Percentiles rank a stretch among this genome's conserved stretches.
phyloP scores from a whole-genome alignment of 2,797 vertebrate genomes.

The Enteromius mattozi region DNA sequence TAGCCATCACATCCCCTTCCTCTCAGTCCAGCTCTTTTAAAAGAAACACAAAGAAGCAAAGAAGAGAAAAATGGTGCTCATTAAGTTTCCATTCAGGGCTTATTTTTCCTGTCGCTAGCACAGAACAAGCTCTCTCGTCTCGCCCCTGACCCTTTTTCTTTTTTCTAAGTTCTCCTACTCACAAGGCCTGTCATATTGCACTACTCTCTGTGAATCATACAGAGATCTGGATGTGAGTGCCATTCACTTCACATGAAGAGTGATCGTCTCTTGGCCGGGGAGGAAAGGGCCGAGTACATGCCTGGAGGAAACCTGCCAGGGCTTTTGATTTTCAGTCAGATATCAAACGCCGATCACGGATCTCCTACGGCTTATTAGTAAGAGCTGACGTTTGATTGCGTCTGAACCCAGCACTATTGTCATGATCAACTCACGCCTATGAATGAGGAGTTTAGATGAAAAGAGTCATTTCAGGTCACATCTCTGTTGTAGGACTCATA shows the following conservation, averaged over 20 bases:
- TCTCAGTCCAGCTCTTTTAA: slow-evolving; percentile 12
- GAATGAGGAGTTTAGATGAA: slow-evolving; percentile 19
- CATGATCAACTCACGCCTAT: background rate
- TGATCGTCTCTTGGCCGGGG: slow-evolving; percentile 26
- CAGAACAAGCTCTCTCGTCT: slow-evolving; percentile 29
- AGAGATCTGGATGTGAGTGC: slow-evolving; percentile 31
- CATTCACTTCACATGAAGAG: slow-evolving; percentile 47
- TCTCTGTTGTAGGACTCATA: background rate
- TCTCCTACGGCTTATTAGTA: slow-evolving; percentile 29
- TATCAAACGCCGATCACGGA: slow-evolving; percentile 32
- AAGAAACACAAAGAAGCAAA: slow-evolving; percentile 8
- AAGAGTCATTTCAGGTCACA: background rate
- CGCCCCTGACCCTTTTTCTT: background rate
- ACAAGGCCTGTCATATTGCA: slow-evolving; percentile 21
- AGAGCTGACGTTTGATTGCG: slow-evolving; percentile 47
- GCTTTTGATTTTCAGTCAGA: slow-evolving; percentile 29
- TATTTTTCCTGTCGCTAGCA: slow-evolving; percentile 4
- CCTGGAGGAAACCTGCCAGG: slow-evolving; percentile 36
- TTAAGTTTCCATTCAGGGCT: slow-evolving; percentile 29
- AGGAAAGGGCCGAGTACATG: slow-evolving; percentile 18
- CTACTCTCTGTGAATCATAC: slow-evolving; percentile 39
- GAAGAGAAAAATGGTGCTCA: slow-evolving; percentile 16
- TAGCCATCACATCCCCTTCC: background rate
- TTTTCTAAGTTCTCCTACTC: slow-evolving; percentile 22
- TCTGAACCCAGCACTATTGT: slow-evolving; percentile 25